Percentiles rank a stretch among this genome's conserved stretches.
These are phyloP conservation scores for Selenia dentaria DNA, from an alignment of 2,888 invertebrate genomes.

Conservation along the genomic window DNA sequence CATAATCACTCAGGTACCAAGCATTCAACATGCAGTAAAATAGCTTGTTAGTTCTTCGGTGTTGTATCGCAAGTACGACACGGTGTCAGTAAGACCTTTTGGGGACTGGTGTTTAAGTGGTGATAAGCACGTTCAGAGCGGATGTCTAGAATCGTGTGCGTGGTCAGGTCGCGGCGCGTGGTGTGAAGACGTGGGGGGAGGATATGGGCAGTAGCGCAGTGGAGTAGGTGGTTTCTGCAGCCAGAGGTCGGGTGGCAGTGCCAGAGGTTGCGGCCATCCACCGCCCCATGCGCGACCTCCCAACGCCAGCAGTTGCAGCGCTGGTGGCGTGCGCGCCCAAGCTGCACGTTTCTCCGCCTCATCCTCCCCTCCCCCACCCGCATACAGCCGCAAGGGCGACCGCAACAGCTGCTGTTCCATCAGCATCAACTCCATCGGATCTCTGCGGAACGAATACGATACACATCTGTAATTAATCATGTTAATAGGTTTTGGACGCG, in stretches of 20 bases:
- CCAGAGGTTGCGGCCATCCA: slow-evolving; percentile 94
- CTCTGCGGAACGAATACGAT: slow-evolving; percentile 79
- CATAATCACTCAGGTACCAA: neutral
- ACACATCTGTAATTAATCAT: slow-evolving; percentile 4
- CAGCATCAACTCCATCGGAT: slow-evolving; percentile 92
- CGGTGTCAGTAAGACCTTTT: no score
- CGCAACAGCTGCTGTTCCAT: slow-evolving; percentile 91
- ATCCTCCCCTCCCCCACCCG: slow-evolving; percentile 82
- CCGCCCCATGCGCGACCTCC: slow-evolving; percentile 93
- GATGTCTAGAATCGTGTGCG: slow-evolving; percentile 68
- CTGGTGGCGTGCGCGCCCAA: slow-evolving; percentile 80
- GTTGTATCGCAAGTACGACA: no score
- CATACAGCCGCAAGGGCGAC: slow-evolving; percentile 87
- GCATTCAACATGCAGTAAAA: neutral
- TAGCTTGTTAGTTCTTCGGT: no score
- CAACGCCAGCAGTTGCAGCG: slow-evolving; percentile 72
- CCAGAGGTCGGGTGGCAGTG: slow-evolving; percentile 95
- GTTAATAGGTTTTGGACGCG: neutral
- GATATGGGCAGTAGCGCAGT: slow-evolving; percentile 86
- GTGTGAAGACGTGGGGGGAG: slow-evolving; percentile 65
- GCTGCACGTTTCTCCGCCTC: slow-evolving; percentile 84
- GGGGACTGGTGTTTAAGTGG: no score
- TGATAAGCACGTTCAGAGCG: slow-evolving; percentile 56
- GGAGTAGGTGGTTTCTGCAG: slow-evolving; percentile 92
- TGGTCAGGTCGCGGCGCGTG: slow-evolving; percentile 39